Evolutionary conservation across 2,113 vertebrate genomes (phyloP).

Genomic region (Heptranchias perlo): DNA sequence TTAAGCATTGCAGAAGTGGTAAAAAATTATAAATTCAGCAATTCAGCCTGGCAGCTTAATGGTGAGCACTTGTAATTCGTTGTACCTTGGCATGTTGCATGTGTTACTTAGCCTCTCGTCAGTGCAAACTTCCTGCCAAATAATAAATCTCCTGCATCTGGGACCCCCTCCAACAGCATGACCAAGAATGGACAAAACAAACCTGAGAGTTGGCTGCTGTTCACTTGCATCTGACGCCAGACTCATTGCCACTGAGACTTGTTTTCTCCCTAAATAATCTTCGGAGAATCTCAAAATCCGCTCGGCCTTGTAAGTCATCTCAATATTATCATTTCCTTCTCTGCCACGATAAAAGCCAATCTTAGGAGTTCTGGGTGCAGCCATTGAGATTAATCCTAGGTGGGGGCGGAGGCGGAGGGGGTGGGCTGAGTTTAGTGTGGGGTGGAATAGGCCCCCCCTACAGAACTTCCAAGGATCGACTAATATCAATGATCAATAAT

Average conservation of each 20-base stretch:
- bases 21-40: not conserved
- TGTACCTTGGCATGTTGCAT: not conserved
- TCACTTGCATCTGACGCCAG: not conserved
- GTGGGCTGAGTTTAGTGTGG: not conserved
- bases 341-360: too few species aligned
- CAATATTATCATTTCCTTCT: too few species aligned
- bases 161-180: not conserved
- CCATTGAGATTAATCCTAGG: not conserved
- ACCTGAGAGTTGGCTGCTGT: too few species aligned
- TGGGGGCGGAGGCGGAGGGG: not conserved
- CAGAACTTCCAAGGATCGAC: not conserved
- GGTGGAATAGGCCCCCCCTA: too few species aligned
- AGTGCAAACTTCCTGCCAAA: not conserved
- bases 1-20: not conserved
- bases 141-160: not conserved
- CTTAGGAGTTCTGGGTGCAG: not conserved
- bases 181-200: not conserved
- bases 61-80: not conserved
- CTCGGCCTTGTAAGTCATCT: not conserved
- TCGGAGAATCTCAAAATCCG: not conserved
- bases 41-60: not conserved
- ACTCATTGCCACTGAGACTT: not conserved
- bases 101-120: not conserved
- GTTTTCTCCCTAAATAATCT: not conserved
- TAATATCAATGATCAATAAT: not conserved